Evolutionary conservation across 2,797 vertebrate species (phyloP), one percentile per base, ranked within the genome.

Genomic region (Natrix natrix): DNA sequence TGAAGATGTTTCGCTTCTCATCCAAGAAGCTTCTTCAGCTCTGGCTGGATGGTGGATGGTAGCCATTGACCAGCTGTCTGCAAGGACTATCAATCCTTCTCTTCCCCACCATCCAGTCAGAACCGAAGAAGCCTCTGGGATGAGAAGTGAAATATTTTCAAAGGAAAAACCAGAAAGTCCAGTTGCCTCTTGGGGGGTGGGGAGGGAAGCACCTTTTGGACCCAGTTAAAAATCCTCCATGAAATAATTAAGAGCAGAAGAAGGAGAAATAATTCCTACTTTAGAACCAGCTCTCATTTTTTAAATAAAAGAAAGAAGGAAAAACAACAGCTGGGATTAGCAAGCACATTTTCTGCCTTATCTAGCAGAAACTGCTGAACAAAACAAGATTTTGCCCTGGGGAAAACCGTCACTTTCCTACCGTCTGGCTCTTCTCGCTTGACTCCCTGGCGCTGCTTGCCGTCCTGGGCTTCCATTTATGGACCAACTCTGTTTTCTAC

Each of bases 361-460:
- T 6, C 3, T 7, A 8, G 24, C 13, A 3, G 52, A 28, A 22
- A 5, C 43, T 8, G 12, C 5, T 28, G 8, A 26, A 37, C 48
- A 55, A 5, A 26, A 43, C 5, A 1, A 3, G 2, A 1, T 14
- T 66, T 10, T 10, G 14, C 48, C 8, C 22, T 0, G 1, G 54
- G 43, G 48, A 37, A 22, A 14, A n/a, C 5, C 5, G 61, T 0
- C 52, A 54, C 0, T 54, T 10, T 17, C 55, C 92, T 93, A 91
- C 92, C 86, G 6, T 88, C 56, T n/a, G 63, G 8, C 4, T 14
- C 28, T 54, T 60, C 56, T 20, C n/a, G 22, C 43, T 1, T 10
- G 28, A 7, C 4, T 4, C 55, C 13, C 11, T 32, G 86, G 32
- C 16, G 12, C 4, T 1, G 8, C 0, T 14, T 43, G 32, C 28